Base-by-base conservation (phyloP, 2,888 invertebrate genomes). In the Drosophila anomalata region DNA sequence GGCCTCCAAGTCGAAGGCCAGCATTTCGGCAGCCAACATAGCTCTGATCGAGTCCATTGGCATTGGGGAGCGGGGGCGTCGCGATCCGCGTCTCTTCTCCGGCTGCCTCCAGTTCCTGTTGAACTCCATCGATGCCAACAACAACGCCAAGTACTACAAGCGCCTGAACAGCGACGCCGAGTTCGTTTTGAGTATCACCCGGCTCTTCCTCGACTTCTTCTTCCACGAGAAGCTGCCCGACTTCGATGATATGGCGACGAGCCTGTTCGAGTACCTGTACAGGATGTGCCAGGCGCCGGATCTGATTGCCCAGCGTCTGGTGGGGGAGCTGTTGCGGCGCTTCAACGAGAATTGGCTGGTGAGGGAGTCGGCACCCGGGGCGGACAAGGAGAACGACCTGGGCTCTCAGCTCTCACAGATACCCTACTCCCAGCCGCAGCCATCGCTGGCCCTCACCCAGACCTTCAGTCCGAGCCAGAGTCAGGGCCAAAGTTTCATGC, bases 41-140 rank as follows among this genome's bases (percentile, higher is more conserved):
- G 94, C 95, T 74, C 93, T 96, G 5, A 94, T 98, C 48, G 94
- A 96, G 66, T 93, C 94, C 12, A 94, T 96, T 75, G 96, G 96
- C 0, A 93, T 97, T 12, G 94, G 93, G 0, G 92, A 89, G 3
- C 84, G 91, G 2, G 90, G 85, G 0, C 79, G 83, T 33, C 75
- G 74, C 26, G 91, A 92, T 82, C 91, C 91, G 0, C 89, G 91
- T 2, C 77, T 92, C 11, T 92, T 81, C 56, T 77, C 86, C 0
- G 75, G 85, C n/a, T 91, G 91, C 44, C 62, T 92, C 5, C 88
- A 89, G 29, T 85, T 92, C 46, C 70, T 92, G 20, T 72, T 91
- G 3, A 91, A 91, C 59, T 85, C 89, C 3, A 89, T 91, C 44
- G 89, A 90, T 63, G 71, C 81, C 0, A 89, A 88, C n/a, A 81